Evolutionary conservation across 2,888 invertebrate species (phyloP), one percentile per base, ranked within the genome.

Genomic region (Patella ulyssiponensis): DNA sequence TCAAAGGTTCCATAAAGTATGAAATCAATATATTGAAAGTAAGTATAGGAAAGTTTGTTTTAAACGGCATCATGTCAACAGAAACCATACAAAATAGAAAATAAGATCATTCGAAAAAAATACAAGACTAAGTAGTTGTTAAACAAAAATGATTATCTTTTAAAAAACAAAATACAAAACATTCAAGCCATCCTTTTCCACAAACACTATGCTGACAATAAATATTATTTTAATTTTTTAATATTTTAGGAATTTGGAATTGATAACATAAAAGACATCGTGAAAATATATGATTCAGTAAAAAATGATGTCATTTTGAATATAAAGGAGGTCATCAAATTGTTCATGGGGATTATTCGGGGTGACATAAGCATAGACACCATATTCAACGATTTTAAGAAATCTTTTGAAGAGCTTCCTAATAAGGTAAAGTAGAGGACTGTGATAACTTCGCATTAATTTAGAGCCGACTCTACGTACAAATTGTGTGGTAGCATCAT

Each of bases 11-110:
- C 12, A 82, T 86, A 9, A 79, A 77, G 23, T 88, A 88, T 74
- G 81, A 83, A 52, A 69, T 88, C 20, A 86, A 86, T 75, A 85
- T 88, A 23, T 76, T 88, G 5, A 82, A 88, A 83, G 87, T 87
- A 76, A 54, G 70, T 73, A 15, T 12, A 74, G 7, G 14, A 20
- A 17, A 20, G 14, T 20, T 27, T 27, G 27, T 27, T 27, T 27
- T 27, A 27, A 27, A 27, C 27, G 27, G 27, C 27, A 27, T 27
- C 27, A 27, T 27, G 27, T 27, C 27, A 27, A 27, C 27, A 27
- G 27, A 27, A 27, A 27, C 27, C 27, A 27, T 27, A 27, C 27
- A 27, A 27, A 27, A 27, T 27, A 27, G 27, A 27, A 27, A 27
- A 27, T 27, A 27, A 27, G 27, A 27, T 27, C 2, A 27, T 27